phyloP scores from a whole-genome alignment of 2,113 vertebrate species.

The Glaucidium brasilianum region DNA sequence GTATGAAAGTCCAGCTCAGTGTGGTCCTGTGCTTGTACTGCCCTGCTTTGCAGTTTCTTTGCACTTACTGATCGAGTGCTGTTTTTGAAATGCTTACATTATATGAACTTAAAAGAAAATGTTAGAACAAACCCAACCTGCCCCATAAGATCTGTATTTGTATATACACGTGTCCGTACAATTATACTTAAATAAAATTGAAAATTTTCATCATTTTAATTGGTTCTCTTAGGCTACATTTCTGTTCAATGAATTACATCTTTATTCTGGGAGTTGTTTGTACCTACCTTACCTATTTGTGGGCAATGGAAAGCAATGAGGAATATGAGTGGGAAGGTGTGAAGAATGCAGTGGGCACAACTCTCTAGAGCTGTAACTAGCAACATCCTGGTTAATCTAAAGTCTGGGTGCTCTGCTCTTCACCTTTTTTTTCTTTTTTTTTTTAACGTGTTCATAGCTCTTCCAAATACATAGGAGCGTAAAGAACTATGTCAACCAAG shows the following conservation, averaged over 20 bases:
- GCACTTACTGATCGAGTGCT: slow-evolving; percentile 85
- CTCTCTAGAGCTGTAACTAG: background rate
- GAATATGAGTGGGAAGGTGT: background rate
- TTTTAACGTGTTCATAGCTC: background rate
- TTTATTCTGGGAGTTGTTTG: slow-evolving; percentile 59
- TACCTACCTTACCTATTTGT: slow-evolving; percentile 28
- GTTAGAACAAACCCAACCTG: slow-evolving; percentile 66
- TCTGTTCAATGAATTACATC: slow-evolving; percentile 57
- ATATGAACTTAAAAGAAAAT: slow-evolving; percentile 89
- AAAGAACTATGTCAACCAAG: background rate
- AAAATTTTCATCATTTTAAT: slow-evolving; percentile 83
- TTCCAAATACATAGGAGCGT: background rate
- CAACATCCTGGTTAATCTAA: background rate
- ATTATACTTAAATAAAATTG: slow-evolving; percentile 94
- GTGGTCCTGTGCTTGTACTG: slow-evolving; percentile 81
- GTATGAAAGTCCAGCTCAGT: slow-evolving; percentile 80
- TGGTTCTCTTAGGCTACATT: slow-evolving; percentile 68
- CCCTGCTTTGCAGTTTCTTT: slow-evolving; percentile 81
- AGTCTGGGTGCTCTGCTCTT: background rate
- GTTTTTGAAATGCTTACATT: slow-evolving; percentile 93
- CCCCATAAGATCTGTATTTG: slow-evolving; percentile 92
- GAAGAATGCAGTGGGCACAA: background rate
- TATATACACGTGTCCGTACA: slow-evolving; percentile 99
- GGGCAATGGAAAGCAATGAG: background rate
- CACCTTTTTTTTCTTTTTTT: background rate